Conservation (phyloP, 2,797 vertebrate species). For the Vespertilio murinus region DNA sequence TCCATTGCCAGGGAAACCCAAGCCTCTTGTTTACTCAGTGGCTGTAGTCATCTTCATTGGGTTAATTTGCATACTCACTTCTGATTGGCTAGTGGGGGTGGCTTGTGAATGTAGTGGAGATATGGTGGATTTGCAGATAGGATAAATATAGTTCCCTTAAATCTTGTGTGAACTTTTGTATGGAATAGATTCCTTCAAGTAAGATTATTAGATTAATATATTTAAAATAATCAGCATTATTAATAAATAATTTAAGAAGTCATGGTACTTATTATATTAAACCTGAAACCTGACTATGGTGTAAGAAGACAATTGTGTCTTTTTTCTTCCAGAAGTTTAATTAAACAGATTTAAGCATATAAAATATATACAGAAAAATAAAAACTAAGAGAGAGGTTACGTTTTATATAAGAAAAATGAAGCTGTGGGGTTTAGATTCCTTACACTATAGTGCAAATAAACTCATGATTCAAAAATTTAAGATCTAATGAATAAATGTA, state of each 20-base stretch:
- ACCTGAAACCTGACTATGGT: background rate
- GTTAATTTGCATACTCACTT: too few species aligned
- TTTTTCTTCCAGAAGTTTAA: background rate
- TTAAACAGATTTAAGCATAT: background rate
- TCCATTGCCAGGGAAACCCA: too few species aligned
- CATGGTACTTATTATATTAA: background rate
- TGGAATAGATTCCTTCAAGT: background rate
- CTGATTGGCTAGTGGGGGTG: too few species aligned
- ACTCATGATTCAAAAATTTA: background rate
- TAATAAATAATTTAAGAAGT: background rate
- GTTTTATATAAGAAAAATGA: background rate
- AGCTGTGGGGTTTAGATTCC: background rate
- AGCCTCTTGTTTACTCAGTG: too few species aligned
- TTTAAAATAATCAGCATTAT: background rate
- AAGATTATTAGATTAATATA: background rate
- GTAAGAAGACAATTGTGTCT: background rate
- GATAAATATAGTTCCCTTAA: background rate
- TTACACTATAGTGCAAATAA: background rate
- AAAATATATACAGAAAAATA: background rate
- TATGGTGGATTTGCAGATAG: too few species aligned
- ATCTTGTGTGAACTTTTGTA: background rate
- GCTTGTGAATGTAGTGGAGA: too few species aligned
- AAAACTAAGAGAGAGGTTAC: background rate
- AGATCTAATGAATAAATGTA: background rate
- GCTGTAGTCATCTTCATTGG: too few species aligned